Evolutionary conservation across 1,140 invertebrate genomes (phyloP).

Genomic region (Drosophila ercepeae): DNA sequence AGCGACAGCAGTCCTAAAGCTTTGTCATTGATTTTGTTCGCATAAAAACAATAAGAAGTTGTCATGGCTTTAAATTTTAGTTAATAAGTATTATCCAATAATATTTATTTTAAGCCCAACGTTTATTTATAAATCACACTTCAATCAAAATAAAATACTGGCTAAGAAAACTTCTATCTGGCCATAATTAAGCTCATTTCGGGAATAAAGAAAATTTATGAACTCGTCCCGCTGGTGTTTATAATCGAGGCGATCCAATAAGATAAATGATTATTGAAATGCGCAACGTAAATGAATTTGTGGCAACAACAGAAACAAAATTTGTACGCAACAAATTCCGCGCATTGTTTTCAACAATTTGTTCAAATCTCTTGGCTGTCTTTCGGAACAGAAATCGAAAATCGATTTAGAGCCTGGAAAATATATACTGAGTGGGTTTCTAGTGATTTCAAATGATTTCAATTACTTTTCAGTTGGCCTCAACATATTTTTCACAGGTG

Average conservation of each 20-base stretch:
- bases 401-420: slow-evolving; percentile 65
- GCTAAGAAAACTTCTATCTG: slow-evolving; percentile 3
- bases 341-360: slow-evolving; percentile 74
- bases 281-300: slow-evolving; percentile 34
- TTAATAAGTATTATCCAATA: no score
- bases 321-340: slow-evolving; percentile 74
- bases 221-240: slow-evolving; percentile 48
- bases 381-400: slow-evolving; percentile 37
- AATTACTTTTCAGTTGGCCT: slow-evolving; percentile 70
- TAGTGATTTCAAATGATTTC: slow-evolving; percentile 45
- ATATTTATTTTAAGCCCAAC: not conserved
- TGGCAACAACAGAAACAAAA: slow-evolving; percentile 27
- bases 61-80: no score
- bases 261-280: slow-evolving; percentile 78
- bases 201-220: slow-evolving; percentile 55
- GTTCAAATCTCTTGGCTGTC: slow-evolving; percentile 35
- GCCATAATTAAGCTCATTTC: slow-evolving; percentile 42
- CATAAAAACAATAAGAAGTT: not conserved
- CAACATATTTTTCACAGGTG: slow-evolving; percentile 64
- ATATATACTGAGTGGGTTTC: slow-evolving; percentile 23
- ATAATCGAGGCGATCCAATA: slow-evolving; percentile 57
- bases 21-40: slow-evolving; percentile 8
- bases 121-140: not conserved
- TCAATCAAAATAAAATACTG: not conserved
- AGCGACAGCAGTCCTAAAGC: slow-evolving; percentile 6